phyloP scores from a whole-genome alignment of 1,140 invertebrate species.

The Drosophila miranda region DNA sequence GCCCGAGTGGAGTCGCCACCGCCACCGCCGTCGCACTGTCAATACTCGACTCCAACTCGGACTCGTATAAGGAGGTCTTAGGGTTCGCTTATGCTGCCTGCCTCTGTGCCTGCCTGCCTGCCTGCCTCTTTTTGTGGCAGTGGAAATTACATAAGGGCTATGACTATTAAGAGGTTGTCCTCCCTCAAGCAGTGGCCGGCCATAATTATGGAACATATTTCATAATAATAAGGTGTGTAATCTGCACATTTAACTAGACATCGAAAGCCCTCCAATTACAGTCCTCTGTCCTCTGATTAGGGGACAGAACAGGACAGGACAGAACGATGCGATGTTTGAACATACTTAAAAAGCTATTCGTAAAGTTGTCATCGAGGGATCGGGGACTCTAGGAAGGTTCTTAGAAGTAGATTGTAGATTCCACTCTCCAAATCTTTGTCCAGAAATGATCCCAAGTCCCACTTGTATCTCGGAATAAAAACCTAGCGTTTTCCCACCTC shows the following conservation, averaged over 20 bases:
- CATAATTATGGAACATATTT: conserved; percentile 76
- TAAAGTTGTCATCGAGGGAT: conserved; percentile 27
- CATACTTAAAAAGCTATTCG: conserved; percentile 57
- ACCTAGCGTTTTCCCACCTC: too few species aligned
- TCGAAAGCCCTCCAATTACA: conserved; percentile 49
- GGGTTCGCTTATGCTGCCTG: conserved; percentile 27
- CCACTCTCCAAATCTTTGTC: too few species aligned
- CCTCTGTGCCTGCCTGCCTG: conserved; percentile 1
- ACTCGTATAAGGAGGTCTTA: conserved; percentile 40
- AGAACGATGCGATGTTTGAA: conserved; percentile 36
- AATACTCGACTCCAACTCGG: conserved; percentile 7
- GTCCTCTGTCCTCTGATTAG: conserved; percentile 9
- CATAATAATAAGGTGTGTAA: conserved; percentile 79
- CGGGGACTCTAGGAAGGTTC: neutral
- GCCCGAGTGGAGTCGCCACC: conserved; percentile 10
- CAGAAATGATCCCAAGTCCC: too few species aligned
- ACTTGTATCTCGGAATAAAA: too few species aligned
- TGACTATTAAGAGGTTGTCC: conserved; percentile 65
- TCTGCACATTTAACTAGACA: conserved; percentile 68
- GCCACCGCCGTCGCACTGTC: conserved; percentile 34
- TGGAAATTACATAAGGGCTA: conserved; percentile 70
- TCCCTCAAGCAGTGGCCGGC: conserved; percentile 39
- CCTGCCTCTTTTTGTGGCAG: conserved; percentile 9
- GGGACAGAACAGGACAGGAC: neutral
- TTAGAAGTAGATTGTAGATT: too few species aligned